Evolutionary conservation across 2,888 invertebrate species (phyloP).

Genomic region (Anorthoa munda): DNA sequence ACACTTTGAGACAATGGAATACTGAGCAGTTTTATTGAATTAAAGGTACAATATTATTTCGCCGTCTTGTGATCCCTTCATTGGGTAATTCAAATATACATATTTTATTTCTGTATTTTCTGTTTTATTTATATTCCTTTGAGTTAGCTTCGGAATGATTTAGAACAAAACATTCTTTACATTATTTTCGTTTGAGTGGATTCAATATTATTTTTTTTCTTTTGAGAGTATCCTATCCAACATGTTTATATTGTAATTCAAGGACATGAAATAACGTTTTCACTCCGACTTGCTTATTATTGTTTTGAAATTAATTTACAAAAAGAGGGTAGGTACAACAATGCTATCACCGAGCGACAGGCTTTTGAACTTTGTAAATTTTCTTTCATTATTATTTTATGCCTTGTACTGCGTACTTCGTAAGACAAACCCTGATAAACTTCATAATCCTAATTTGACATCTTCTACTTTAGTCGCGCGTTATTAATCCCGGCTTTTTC

Average conservation of each 20-base stretch:
- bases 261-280: background rate
- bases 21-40: slow-evolving; percentile 27
- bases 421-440: background rate
- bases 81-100: slow-evolving; percentile 26
- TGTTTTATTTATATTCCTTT: slow-evolving; percentile 31
- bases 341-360: slow-evolving; percentile 11
- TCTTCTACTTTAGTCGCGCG: slow-evolving; percentile 7
- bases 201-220: background rate
- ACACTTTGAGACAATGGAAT: slow-evolving; percentile 42
- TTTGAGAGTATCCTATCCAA: background rate
- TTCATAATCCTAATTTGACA: slow-evolving; percentile 27
- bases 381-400: background rate
- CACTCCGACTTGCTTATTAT: slow-evolving; percentile 5
- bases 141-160: slow-evolving; percentile 11
- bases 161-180: background rate
- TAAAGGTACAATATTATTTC: slow-evolving; percentile 16
- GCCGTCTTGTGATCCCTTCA: slow-evolving; percentile 9
- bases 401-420: background rate
- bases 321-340: background rate
- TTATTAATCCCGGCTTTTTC: slow-evolving; percentile 11
- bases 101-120: slow-evolving; percentile 20
- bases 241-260: background rate
- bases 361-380: background rate
- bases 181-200: background rate
- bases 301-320: background rate